Evolutionary conservation across 2,888 invertebrate genomes (phyloP).

Genomic region (Luperina nickerlii): DNA sequence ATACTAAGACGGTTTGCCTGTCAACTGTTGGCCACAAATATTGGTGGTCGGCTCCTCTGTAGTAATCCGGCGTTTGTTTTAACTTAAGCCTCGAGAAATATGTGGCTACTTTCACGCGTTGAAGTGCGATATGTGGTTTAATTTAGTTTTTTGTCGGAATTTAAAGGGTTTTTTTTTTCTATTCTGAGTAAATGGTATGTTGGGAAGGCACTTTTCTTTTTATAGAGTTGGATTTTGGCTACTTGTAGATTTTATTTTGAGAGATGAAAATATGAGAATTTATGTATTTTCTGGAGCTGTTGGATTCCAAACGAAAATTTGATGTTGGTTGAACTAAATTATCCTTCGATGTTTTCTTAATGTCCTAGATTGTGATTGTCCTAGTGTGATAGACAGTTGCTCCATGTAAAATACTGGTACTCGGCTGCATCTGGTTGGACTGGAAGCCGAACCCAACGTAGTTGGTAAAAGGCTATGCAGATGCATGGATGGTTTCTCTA

Average conservation of each 20-base stretch:
- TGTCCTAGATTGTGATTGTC: too few species aligned
- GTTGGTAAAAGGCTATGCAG: background rate
- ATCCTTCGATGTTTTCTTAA: background rate
- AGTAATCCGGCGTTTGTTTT: constrained; percentile 78
- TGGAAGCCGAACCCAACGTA: background rate
- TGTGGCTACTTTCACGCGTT: constrained; percentile 66
- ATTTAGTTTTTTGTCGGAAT: constrained; percentile 30
- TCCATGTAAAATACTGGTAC: background rate
- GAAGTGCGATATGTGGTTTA: constrained; percentile 55
- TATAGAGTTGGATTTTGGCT: background rate
- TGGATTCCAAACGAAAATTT: background rate
- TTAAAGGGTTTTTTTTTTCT: background rate
- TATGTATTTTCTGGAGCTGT: too few species aligned
- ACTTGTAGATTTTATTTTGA: background rate
- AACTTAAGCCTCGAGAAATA: constrained; percentile 44
- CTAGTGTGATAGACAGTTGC: background rate
- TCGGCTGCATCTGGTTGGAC: background rate
- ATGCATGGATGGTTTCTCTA: background rate
- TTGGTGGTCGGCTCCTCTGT: constrained; percentile 86
- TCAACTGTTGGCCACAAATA: constrained; percentile 86
- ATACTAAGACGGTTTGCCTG: constrained; percentile 89
- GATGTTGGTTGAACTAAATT: background rate
- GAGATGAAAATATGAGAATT: background rate
- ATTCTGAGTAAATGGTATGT: background rate
- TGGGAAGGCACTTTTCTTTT: background rate